phyloP scores from a whole-genome alignment of 1,140 invertebrate genomes.

The Metaphire vulgaris region DNA sequence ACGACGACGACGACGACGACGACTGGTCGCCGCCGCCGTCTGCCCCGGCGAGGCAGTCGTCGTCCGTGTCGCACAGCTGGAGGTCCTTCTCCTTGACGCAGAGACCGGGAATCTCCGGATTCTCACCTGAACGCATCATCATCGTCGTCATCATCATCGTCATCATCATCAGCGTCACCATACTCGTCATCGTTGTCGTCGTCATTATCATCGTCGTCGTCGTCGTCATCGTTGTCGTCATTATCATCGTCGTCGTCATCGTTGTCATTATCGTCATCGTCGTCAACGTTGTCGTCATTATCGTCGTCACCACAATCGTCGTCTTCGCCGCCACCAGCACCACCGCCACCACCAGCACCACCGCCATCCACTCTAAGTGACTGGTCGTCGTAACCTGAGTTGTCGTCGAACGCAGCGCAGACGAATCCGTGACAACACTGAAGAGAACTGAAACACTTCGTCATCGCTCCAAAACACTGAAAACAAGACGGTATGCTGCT shows the following conservation, averaged over 20 bases:
- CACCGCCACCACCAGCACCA: neutral
- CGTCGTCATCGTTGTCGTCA: neutral
- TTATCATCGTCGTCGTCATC: neutral
- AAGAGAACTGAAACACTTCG: conserved; percentile 12
- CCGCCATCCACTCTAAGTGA: too few relatives aligned
- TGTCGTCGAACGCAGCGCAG: conserved; percentile 10
- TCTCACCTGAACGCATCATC: conserved; percentile 1
- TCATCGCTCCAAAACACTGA: neutral
- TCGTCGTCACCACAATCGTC: neutral
- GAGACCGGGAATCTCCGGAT: conserved; percentile 24
- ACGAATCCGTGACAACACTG: conserved; percentile 14
- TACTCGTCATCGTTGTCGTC: neutral
- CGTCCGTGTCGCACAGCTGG: conserved; percentile 8
- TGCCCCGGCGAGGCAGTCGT: conserved; percentile 13
- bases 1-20: too few relatives aligned
- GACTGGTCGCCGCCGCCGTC: too few relatives aligned
- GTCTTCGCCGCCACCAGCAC: neutral
- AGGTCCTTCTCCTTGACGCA: conserved; percentile 29
- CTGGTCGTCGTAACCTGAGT: too few relatives aligned
- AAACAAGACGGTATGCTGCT: too few relatives aligned
- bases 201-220: neutral
- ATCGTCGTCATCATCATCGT: neutral
- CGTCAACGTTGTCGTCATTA: neutral
- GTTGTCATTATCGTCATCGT: neutral
- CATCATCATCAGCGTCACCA: neutral